Percentiles rank a stretch among this genome's conserved stretches.
These are phyloP conservation scores for Gracilinanus agilis DNA, from an alignment of 2,113 vertebrate species.

Conservation along the genomic window DNA sequence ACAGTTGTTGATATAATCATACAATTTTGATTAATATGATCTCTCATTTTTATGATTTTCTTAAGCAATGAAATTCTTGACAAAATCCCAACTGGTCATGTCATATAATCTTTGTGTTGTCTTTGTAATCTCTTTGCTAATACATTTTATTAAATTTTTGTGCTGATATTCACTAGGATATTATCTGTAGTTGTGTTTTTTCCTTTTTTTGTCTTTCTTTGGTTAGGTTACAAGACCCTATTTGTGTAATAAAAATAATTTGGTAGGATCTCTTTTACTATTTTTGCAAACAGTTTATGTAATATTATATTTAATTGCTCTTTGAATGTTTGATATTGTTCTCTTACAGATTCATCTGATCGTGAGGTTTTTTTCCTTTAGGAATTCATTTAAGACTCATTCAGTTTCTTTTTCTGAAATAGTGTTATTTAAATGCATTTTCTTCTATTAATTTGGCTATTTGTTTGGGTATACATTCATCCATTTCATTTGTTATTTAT, in stretches of 20 bases:
- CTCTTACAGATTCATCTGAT: background rate
- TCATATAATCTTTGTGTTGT: background rate
- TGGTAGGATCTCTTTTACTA: background rate
- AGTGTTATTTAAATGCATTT: background rate
- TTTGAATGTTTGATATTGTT: background rate
- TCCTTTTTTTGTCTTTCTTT: background rate
- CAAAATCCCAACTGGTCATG: background rate
- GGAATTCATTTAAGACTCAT: background rate
- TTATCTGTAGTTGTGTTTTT: background rate
- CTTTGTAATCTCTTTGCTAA: background rate
- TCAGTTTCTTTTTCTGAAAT: background rate
- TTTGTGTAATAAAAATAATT: background rate
- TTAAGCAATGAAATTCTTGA: background rate
- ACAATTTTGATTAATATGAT: background rate
- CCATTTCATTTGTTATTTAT: background rate
- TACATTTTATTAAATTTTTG: background rate
- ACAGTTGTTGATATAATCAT: background rate
- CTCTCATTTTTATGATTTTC: background rate
- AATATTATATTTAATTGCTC: background rate
- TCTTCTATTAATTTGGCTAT: background rate
- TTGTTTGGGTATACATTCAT: background rate
- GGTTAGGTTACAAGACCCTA: background rate
- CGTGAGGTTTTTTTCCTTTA: background rate
- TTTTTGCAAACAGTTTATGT: background rate
- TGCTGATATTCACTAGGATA: background rate